Evolutionary conservation across 2,113 vertebrate species (phyloP).

Genomic region (Melanerpes formicivorus): DNA sequence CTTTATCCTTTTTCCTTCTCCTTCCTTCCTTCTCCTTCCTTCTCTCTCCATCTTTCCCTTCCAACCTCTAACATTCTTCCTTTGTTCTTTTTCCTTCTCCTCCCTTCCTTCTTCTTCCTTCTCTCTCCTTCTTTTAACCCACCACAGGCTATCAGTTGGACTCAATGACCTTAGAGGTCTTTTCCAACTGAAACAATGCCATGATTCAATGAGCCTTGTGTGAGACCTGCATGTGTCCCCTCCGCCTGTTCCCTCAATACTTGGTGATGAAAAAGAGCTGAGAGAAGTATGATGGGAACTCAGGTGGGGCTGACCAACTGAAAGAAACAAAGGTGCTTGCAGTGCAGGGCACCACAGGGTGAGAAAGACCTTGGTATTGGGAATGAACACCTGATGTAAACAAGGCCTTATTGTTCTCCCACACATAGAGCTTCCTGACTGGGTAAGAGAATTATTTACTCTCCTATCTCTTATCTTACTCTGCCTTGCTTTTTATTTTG

Average conservation of each 20-base stretch:
- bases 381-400: not conserved
- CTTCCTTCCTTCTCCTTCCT: too few species aligned
- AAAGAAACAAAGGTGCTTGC: not conserved
- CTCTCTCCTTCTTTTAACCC: too few species aligned
- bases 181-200: too few species aligned
- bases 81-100: too few species aligned
- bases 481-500: slow-evolving; percentile 12
- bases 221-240: accelerated
- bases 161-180: too few species aligned
- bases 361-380: not conserved
- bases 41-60: too few species aligned
- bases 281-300: not conserved
- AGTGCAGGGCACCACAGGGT: not conserved
- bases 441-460: not conserved
- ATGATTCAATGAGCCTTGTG: accelerated
- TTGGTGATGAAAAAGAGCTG: not conserved
- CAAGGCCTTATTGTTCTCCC: not conserved
- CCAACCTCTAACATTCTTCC: too few species aligned
- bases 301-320: not conserved
- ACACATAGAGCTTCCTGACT: not conserved
- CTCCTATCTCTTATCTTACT: not conserved
- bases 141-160: too few species aligned
- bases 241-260: not conserved
- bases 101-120: too few species aligned
- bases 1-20: too few species aligned